Evolutionary conservation across 2,797 vertebrate genomes (phyloP).

Genomic region (Atherinosoma microstoma): DNA sequence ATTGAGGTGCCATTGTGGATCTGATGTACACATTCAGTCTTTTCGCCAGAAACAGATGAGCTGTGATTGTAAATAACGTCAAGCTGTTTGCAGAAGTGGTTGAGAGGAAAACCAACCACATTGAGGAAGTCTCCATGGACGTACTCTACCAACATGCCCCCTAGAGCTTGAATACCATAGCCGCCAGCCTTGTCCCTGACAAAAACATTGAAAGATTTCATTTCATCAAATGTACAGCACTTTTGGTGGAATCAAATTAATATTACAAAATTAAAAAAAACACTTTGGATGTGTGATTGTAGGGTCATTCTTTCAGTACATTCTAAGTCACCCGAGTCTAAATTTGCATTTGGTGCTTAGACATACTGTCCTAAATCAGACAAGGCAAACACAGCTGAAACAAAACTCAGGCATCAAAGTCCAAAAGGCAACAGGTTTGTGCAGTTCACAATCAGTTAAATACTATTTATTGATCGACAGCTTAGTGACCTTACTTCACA

Average conservation of each 20-base stretch:
- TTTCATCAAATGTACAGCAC: background rate
- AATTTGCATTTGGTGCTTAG: conserved; percentile 3
- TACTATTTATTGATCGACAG: conserved; percentile 10
- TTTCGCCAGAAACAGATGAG: conserved; percentile 26
- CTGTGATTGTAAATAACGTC: conserved; percentile 79
- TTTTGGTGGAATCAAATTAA: background rate
- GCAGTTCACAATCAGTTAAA: conserved; percentile 14
- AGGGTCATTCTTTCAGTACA: background rate
- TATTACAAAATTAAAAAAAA: background rate
- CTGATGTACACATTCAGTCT: background rate
- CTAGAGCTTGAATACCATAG: conserved; percentile 95
- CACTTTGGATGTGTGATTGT: background rate
- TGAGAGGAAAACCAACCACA: conserved; percentile 95
- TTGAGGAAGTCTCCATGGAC: conserved; percentile 94
- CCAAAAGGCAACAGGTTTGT: conserved; percentile 61
- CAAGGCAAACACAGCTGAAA: conserved; percentile 53
- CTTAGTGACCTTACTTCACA: conserved; percentile 12
- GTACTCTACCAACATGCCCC: conserved; percentile 94
- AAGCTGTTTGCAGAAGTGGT: conserved; percentile 93
- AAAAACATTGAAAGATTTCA: conserved; percentile 11
- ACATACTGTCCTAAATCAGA: conserved; percentile 3
- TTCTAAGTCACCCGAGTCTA: background rate
- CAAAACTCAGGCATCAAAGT: conserved; percentile 58
- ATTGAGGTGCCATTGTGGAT: conserved; percentile 4
- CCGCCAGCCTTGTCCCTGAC: conserved; percentile 97